Percentiles rank a stretch among this genome's conserved stretches.
These are phyloP conservation scores for Deilephila elpenor DNA, from an alignment of 2,888 invertebrate genomes.

Conservation along the genomic window DNA sequence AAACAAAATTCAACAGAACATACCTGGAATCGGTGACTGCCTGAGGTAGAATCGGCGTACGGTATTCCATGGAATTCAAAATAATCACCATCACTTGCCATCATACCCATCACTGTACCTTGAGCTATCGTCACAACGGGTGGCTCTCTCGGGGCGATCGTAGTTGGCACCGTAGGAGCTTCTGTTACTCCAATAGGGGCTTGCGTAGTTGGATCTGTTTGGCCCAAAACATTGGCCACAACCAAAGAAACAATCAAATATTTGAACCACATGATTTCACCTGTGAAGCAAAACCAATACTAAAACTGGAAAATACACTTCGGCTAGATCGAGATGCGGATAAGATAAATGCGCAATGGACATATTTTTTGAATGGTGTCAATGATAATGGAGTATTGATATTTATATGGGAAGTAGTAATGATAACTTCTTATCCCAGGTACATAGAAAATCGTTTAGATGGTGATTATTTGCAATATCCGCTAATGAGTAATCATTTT, in stretches of 20 bases:
- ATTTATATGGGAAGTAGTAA: neutral
- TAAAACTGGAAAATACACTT: slow-evolving; percentile 39
- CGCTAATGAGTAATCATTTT: neutral
- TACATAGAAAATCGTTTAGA: slow-evolving; percentile 8
- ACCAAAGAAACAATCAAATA: slow-evolving; percentile 44
- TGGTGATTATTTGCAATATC: neutral
- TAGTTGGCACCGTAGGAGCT: neutral
- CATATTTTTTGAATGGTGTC: slow-evolving; percentile 26
- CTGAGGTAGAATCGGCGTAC: slow-evolving; percentile 72
- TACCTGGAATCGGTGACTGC: slow-evolving; percentile 73
- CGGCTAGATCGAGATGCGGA: slow-evolving; percentile 37
- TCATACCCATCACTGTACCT: slow-evolving; percentile 64
- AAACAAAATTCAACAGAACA: slow-evolving; percentile 1
- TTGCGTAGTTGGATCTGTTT: neutral
- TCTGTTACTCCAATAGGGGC: neutral
- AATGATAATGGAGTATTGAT: slow-evolving; percentile 37
- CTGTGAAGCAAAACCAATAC: slow-evolving; percentile 43
- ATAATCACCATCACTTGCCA: slow-evolving; percentile 53
- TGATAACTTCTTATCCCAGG: slow-evolving; percentile 9
- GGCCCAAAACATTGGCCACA: slow-evolving; percentile 43
- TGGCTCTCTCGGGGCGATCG: slow-evolving; percentile 30
- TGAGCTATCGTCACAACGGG: slow-evolving; percentile 59
- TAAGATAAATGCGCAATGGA: slow-evolving; percentile 42
- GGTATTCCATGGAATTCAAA: slow-evolving; percentile 73
- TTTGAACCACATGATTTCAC: slow-evolving; percentile 55